Conservation (phyloP, 2,888 invertebrate genomes). For the Julus scandinavius region DNA sequence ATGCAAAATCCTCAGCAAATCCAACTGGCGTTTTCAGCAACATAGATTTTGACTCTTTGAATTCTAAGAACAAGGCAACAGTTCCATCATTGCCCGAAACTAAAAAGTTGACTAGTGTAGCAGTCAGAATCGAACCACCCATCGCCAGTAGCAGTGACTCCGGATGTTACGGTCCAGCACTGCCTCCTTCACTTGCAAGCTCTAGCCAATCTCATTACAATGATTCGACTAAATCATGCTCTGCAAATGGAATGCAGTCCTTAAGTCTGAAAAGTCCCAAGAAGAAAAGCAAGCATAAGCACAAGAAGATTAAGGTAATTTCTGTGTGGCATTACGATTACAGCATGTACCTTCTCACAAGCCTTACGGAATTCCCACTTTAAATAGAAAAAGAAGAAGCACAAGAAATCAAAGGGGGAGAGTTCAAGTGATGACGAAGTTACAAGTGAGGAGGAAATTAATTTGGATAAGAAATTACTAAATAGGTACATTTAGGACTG, state of each 20-base stretch:
- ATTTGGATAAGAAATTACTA: conserved; percentile 5
- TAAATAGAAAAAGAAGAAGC: background rate
- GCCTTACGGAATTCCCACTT: background rate
- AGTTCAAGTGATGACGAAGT: background rate
- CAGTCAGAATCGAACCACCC: background rate
- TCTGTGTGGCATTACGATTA: background rate
- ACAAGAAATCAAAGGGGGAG: background rate
- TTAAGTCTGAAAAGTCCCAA: background rate
- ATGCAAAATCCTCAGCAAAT: background rate
- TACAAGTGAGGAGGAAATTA: background rate
- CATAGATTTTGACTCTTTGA: background rate
- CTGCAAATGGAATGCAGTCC: background rate
- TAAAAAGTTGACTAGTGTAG: background rate
- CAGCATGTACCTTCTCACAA: background rate
- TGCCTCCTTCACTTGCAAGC: background rate
- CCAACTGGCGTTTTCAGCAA: background rate
- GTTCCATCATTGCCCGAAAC: background rate
- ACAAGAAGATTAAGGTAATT: conserved; percentile 6
- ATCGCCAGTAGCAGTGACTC: background rate
- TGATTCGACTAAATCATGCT: background rate
- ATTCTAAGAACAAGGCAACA: background rate
- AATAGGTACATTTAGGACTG: background rate
- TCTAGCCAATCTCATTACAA: background rate
- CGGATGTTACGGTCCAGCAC: background rate
- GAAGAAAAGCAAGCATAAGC: conserved; percentile 24